Base-by-base conservation (phyloP, 2,797 vertebrate genomes). In the Lindbergichthys nudifrons region DNA sequence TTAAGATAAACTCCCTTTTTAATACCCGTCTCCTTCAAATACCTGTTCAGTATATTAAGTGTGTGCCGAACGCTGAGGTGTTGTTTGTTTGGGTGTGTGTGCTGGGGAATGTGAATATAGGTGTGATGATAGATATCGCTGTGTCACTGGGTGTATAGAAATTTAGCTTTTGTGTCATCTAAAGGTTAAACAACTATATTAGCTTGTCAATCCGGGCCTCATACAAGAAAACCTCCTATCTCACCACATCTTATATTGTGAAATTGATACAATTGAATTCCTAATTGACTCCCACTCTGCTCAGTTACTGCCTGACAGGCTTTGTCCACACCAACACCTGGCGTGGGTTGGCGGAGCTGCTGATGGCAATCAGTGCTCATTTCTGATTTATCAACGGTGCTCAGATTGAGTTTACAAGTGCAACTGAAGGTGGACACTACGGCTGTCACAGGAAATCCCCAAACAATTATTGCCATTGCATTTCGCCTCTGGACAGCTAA, bases 1-100 rank as follows among this genome's bases (percentile, higher is more conserved):
- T 81, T 81, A 68, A 64, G 71, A 85, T 79, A 67, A 79, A 65
- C 46, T 48, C 18, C 43, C 23, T 64, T 74, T 36, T 85, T 70
- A 69, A 60, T 71, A 59, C 30, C n/a, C 23, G 54, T 65, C 65
- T 63, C 63, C 50, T 65, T 78, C 46, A 77, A 81, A 48, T 86
- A 71, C 70, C 64, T 65, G 76, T 66, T 77, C 51, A 1, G 68
- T 71, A 43, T 81, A 63, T 75, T 64, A 60, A 72, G 53, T 50
- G 9, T 63, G 50, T 41, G 60, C 66, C 61, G 46, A 65, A 47
- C 7, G 2, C 50, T 50, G 64, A 39, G 7, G 30, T 81, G 69
- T 73, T 70, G 69, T 73, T 57, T 70, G 73, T 72, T 56, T 61
- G 23, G 6, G 10, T 54, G 23, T 50, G 47, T 59, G 39, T 72